Base-by-base conservation (phyloP, 2,113 vertebrate genomes). In the Collichthys lucidus region DNA sequence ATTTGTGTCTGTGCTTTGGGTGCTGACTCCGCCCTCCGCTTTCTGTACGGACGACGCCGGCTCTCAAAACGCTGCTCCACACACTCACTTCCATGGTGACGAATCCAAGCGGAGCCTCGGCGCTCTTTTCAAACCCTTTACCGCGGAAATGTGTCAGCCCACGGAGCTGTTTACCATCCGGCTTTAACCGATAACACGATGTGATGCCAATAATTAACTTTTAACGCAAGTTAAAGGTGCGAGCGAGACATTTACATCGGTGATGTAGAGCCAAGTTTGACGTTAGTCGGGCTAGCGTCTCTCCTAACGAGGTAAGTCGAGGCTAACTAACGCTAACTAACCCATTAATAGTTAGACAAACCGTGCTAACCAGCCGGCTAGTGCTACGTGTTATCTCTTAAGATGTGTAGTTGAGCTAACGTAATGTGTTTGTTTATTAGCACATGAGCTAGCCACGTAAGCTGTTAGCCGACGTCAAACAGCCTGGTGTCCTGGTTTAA, bases 91-190 rank as follows among this genome's bases (percentile, higher is more conserved):
- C 86, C 86, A 90, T 93, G 89, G 92, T 76, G 90, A 93, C 88
- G 81, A 84, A 81, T 67, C n/a, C 76, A 80, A 85, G 62, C 61
- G 52, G 31, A 66, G 59, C 26, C 80, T 86, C 93, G 95, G 96
- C 96, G 97, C 96, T 95, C 94, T 96, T 97, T 97, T 97, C 94
- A 96, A 97, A 97, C 92, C 35, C 72, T 83, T 91, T 89, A 72
- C 84, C 89, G 88, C 91, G 87, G 67, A 90, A 84, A 87, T n/a
- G 16, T 50, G 53, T 82, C 10, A n/a, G 56, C n/a, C 3, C 0
- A 1, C 2, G 11, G 11, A 35, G 7, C 0, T 59, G 7, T 22
- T 35, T 0, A 16, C 42, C 1, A 29, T 19, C 1, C 8, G n/a
- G n/a, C n/a, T n/a, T n/a, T n/a, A n/a, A n/a, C n/a, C n/a, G n/a